Base-by-base conservation (phyloP, 1,140 invertebrate species). In the Meloidogyne exigua region DNA sequence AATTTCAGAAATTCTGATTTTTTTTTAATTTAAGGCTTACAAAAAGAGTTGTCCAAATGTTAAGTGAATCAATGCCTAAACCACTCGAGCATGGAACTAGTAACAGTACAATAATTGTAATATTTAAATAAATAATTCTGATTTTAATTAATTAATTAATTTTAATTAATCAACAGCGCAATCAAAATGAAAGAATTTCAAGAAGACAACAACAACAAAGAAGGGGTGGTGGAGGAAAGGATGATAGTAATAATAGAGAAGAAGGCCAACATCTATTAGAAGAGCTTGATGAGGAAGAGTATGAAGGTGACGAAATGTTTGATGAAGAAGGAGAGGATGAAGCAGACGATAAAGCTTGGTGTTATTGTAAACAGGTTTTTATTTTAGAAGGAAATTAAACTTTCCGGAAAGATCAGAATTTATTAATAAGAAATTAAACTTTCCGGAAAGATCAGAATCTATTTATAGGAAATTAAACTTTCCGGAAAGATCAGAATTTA, bases 1-100 rank as follows among this genome's bases (percentile, higher is more conserved):
- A 25, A 49, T 70, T 13, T 70, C 39, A 26, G 25, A 25, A 25
- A 39, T 70, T 42, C 23, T 70, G 11, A 23, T 15, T 70, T 28
- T 32, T 15, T 62, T 49, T 66, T 7, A 25, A 18, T 63, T 78
- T 79, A 76, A 79, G 77, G 65, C 36, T 79, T 25, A 79, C 77
- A 5, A 79, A 65, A 44, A 44, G 72, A n/a, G 78, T 79, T n/a
- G 49, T 64, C 18, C 77, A 79, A 28, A 79, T 79, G 77, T 42
- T 79, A 23, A 79, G 49, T 25, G 76, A 63, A 21, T n/a, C 72
- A 32, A 62, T 62, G 74, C 26, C 76, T 18, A 39, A 15, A 32
- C 21, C 28, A 28, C 66, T 28, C 73, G 18, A 79, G 23, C 44
- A 32, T 80, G 77, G 77, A 64, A 21, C 32, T 25, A 13, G 23